Base-by-base conservation (phyloP, 2,797 vertebrate species). In the Onychomys arenicola region DNA sequence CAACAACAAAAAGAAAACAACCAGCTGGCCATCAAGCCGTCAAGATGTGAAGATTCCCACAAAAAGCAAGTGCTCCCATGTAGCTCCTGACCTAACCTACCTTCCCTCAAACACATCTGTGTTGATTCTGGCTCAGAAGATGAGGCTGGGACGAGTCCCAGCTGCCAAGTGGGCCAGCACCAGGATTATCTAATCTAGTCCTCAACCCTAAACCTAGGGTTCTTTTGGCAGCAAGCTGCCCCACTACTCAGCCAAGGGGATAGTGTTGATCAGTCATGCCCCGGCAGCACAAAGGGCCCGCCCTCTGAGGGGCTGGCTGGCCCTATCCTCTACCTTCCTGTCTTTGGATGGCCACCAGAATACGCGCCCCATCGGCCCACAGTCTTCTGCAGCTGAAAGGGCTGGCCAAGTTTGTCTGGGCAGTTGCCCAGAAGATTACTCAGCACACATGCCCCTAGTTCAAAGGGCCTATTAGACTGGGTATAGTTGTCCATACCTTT, bases 381-480 rank as follows among this genome's bases (percentile, higher is more conserved):
- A 83, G 82, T 37, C n/a, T 43, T 71, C 59, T 49, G 11, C 23
- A 67, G 55, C 59, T 73, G 89, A 75, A 90, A 43, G 57, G 27
- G n/a, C 32, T 52, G 4, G 46, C 37, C 78, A 88, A 83, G 63
- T 40, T 71, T 76, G 34, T 55, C n/a, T 61, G 37, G 21, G 49
- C 19, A 32, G 34, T 46, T 43, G 34, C 81, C 57, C 82, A 57
- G 49, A 52, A 52, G 49, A 63, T 40, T 57, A 80, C 83, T 85
- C 63, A 87, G 96, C 0, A 6, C 81, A 96, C 55, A 27, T n/a
- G 61, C 95, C 96, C 97, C 77, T 89, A 97, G 87, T 32, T 3
- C 87, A 97, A 96, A 96, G 91, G 93, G 81, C 96, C n/a, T 55
- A 7, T 55, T 29, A 81, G 89, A 49, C n/a, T 37, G 23, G 21